phyloP scores from a whole-genome alignment of 2,113 vertebrate genomes.

The Ochotona princeps region DNA sequence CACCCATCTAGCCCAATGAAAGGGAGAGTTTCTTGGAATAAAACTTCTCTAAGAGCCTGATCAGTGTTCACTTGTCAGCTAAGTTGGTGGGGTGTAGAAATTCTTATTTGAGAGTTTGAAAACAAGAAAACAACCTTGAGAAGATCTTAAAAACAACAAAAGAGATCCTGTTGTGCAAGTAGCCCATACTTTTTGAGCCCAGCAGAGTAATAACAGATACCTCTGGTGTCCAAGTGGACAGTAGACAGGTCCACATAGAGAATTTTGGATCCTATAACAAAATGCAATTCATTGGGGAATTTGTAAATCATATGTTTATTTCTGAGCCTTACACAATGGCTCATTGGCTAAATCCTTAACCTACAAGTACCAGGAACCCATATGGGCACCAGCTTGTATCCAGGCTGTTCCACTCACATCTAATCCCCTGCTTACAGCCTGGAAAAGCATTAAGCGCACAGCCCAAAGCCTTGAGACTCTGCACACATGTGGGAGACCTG shows the following conservation, averaged over 20 bases:
- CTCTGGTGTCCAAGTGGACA: neutral
- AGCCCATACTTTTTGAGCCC: neutral
- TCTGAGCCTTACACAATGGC: too few species aligned
- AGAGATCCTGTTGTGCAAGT: neutral
- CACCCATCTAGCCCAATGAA: neutral
- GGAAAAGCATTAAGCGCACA: too few species aligned
- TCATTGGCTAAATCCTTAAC: too few species aligned
- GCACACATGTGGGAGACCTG: too few species aligned
- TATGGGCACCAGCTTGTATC: too few species aligned
- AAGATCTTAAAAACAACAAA: neutral
- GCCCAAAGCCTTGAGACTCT: too few species aligned
- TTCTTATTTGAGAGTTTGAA: neutral
- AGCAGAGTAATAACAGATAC: neutral
- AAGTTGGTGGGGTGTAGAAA: neutral
- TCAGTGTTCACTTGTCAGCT: neutral
- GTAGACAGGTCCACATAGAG: neutral
- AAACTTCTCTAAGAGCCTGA: neutral
- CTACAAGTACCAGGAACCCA: too few species aligned
- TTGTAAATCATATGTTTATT: neutral
- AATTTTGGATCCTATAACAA: neutral
- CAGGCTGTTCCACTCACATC: too few species aligned
- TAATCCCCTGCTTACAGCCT: too few species aligned
- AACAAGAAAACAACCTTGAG: neutral
- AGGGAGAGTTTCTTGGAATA: neutral
- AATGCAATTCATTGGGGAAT: neutral